A percentile compares a stretch with the other conserved stretches of the same genome.
Evolutionary conservation across 2,888 invertebrate species (phyloP).

Genomic region (Calephelis perditalis): DNA sequence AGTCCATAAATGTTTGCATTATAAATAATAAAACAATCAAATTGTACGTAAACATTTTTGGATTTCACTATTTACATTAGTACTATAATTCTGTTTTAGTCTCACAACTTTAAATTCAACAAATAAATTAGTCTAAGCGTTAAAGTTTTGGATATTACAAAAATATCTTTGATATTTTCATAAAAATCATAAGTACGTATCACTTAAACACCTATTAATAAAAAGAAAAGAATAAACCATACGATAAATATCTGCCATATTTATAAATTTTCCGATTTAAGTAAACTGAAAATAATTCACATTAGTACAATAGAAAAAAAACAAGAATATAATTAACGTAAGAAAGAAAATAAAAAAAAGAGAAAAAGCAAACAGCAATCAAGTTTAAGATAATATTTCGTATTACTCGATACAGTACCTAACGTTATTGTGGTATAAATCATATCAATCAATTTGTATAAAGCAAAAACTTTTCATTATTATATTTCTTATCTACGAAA

Average conservation of each 20-base stretch:
- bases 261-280: conserved; percentile 3
- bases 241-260: not conserved
- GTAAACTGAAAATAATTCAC: too few relatives aligned
- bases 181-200: conserved; percentile 13
- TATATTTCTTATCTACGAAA: too few relatives aligned
- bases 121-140: conserved; percentile 14
- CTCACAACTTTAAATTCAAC: conserved; percentile 10
- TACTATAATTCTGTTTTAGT: conserved; percentile 34
- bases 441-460: too few relatives aligned
- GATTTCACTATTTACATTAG: conserved; percentile 43
- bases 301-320: not conserved
- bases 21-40: conserved; percentile 6
- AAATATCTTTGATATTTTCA: conserved; percentile 13
- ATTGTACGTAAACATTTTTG: conserved; percentile 7
- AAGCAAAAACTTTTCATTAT: too few relatives aligned
- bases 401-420: too few relatives aligned
- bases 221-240: not conserved
- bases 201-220: conserved; percentile 2
- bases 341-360: too few relatives aligned
- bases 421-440: too few relatives aligned
- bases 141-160: conserved; percentile 9
- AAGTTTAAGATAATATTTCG: too few relatives aligned
- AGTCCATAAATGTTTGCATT: conserved; percentile 8
- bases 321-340: not conserved
- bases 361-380: too few relatives aligned